phyloP scores from a whole-genome alignment of 2,888 invertebrate species.

The Aphidoletes aphidimyza region DNA sequence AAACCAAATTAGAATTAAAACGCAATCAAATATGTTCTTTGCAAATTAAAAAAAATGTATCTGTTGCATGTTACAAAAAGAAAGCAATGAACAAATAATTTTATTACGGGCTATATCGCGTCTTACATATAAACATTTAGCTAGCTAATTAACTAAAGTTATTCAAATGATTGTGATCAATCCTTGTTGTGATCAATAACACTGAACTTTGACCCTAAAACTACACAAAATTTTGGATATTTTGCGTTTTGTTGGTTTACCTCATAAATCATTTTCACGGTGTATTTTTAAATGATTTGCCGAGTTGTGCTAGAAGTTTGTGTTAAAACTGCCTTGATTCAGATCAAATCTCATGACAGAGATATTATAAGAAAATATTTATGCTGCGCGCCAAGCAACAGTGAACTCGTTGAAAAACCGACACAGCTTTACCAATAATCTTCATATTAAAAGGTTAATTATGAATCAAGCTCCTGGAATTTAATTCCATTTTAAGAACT shows the following conservation, averaged over 20 bases:
- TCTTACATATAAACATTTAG: no score
- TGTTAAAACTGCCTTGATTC: not conserved
- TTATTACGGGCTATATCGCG: no score
- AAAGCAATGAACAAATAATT: no score
- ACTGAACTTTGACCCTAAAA: no score
- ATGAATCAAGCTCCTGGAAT: conserved; percentile 55
- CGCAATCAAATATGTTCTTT: not conserved
- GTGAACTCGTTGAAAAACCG: not conserved
- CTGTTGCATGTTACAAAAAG: not conserved
- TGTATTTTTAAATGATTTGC: not conserved
- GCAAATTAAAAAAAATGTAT: not conserved
- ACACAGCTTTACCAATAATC: conserved; percentile 42
- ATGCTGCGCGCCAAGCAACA: not conserved
- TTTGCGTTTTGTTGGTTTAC: not conserved
- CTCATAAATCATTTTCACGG: not conserved
- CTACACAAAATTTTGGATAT: no score
- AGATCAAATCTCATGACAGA: not conserved
- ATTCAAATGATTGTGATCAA: no score
- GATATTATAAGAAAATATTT: not conserved
- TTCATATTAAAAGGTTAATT: conserved; percentile 55
- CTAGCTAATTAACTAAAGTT: no score
- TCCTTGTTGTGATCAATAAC: no score
- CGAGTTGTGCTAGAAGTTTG: not conserved
- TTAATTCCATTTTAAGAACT: conserved; percentile 54
- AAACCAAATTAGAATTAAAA: conserved; percentile 12